Evolutionary conservation across 2,113 vertebrate genomes (phyloP), one percentile per base, ranked within the genome.

Genomic region (Perca flavescens): DNA sequence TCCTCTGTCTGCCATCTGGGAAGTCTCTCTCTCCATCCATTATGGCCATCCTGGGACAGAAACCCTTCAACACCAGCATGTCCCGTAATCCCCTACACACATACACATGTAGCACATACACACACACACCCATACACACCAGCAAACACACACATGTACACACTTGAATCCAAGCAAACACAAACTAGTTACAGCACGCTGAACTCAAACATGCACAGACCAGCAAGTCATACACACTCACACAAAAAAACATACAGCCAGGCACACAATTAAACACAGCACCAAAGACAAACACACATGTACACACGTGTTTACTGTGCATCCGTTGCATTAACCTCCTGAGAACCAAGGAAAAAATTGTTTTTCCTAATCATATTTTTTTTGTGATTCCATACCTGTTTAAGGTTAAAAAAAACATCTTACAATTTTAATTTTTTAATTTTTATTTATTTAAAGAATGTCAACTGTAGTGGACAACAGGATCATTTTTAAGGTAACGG

Each of bases 1-100:
- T 89, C 89, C 91, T 88, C 88, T 88, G 83, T 86, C 86, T 79
- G 86, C 86, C 93, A 92, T 91, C 86, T 93, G 90, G 83, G 84
- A 91, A 87, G 67, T 76, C 65, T 89, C 81, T 81, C 57, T 68
- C 80, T 85, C 83, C 88, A 91, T 94, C 89, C 79, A 92, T 93
- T 93, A 92, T 67, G 71, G n/a, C 82, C 73, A 57, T 86, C 85
- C 66, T 71, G 80, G 89, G 86, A 88, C 40, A 79, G 58, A 61
- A 81, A 70, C 25, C 70, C 74, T 80, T 89, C 72, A 84, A 64
- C 78, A 80, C 53, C 69, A 72, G 25, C 15, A 22, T 56, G 57
- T 58, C 66, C 47, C 12, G 0, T 54, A 57, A 43, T 22, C 82
- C 64, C 56, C 56, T 50, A 54, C 31, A 16, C 56, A 63, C 77